Conservation (phyloP, 2,797 vertebrate species). For the Melanotaenia maccullochi region DNA sequence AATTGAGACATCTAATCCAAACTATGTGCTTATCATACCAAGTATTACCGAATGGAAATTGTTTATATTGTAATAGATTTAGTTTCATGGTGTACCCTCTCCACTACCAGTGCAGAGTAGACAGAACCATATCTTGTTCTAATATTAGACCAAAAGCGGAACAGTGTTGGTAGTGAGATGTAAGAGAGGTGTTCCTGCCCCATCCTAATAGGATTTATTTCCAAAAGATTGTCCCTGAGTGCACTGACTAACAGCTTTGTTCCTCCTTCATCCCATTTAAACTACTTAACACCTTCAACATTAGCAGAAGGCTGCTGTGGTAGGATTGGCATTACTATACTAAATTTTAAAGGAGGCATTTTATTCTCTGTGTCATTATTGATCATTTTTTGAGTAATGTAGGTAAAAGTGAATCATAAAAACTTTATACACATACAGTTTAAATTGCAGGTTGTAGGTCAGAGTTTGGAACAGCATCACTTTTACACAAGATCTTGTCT, state of each 20-base stretch:
- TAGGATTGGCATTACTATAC: background rate
- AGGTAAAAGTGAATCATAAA: background rate
- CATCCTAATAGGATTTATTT: conserved; percentile 74
- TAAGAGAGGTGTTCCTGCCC: conserved; percentile 39
- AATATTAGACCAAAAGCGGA: conserved; percentile 12
- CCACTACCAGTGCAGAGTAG: background rate
- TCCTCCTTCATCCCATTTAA: conserved; percentile 45
- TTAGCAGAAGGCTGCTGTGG: conserved; percentile 1
- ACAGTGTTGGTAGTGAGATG: background rate
- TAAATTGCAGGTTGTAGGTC: background rate
- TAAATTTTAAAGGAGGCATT: too few species aligned
- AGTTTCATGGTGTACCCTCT: background rate
- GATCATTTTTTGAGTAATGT: too few species aligned
- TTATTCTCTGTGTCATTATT: too few species aligned
- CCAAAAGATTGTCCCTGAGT: conserved; percentile 57
- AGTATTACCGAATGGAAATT: background rate
- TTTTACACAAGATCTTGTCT: conserved; percentile 21
- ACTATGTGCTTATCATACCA: too few species aligned
- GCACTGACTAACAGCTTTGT: conserved; percentile 34
- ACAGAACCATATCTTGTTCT: background rate
- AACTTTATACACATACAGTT: background rate
- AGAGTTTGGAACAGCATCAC: conserved; percentile 14
- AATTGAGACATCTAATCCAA: too few species aligned
- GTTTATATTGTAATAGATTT: background rate
- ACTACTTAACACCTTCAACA: conserved; percentile 44